Base-by-base conservation (phyloP, 2,113 vertebrate genomes). In the Oreochromis niloticus region DNA sequence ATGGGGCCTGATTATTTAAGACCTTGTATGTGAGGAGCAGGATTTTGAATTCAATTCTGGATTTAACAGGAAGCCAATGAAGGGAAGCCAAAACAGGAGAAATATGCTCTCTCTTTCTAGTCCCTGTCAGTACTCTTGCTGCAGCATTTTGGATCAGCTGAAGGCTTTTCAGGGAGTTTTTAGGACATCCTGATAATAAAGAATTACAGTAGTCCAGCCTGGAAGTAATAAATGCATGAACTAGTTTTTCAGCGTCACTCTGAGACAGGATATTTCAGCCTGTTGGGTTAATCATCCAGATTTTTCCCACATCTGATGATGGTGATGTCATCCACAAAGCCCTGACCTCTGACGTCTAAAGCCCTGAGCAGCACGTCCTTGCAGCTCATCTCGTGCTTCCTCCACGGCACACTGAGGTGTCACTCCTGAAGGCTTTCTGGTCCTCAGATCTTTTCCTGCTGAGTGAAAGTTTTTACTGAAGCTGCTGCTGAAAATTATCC, bases 101-200 rank as follows among this genome's bases (percentile, higher is more conserved):
- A 57, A 57, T 57, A 0, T 57, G 56, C 24, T 57, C 24, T 55
- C 52, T 57, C 56, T 57, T 57, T 57, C 56, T 30, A 30, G 56
- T 59, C 24, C 56, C 24, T 59, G 56, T 59, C 56, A 59, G 56
- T 0, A 59, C 13, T 30, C 56, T 59, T 30, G 24, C 56, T 59
- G 56, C 56, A 59, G 56, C 24, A 59, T 30, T 32, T 32, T 32
- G 27, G 13, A 30, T 16, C 0, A 9, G 0, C 13, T 59, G 56
- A 16, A 59, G 13, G 13, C 14, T 32, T 32, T 59, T 59, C 56
- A 17, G 56, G 0, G 27, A 59, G 57, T 17, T 59, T 59, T 59
- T 32, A 0, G 27, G 14, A 32, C 56, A 0, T 59, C 27, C 56
- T 61, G n/a, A n/a, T n/a, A n/a, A n/a, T n/a, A n/a, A n/a, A n/a